Percentiles rank a stretch among this genome's conserved stretches.
Evolutionary conservation across 2,113 vertebrate species (phyloP).

Genomic region (Onychostoma macrolepis): DNA sequence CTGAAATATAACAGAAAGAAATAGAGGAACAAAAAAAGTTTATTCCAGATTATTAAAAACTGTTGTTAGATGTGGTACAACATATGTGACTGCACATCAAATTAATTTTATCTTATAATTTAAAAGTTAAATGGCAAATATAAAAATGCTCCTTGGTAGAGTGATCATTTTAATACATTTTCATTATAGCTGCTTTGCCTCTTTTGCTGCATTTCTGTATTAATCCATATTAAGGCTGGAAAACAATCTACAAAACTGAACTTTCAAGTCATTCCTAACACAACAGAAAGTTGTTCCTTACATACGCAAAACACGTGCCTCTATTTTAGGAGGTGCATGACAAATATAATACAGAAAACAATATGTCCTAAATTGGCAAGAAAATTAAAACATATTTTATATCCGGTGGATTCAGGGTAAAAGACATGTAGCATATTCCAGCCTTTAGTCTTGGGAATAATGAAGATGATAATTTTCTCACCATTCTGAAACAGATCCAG

Average conservation of each 20-base stretch:
- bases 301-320: too few species aligned
- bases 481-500: constrained; percentile 89
- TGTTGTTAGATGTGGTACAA: background rate
- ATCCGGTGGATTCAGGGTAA: too few species aligned
- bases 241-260: background rate
- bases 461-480: constrained; percentile 68
- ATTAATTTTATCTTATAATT: background rate
- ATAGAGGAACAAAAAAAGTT: background rate
- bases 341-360: too few species aligned
- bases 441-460: background rate
- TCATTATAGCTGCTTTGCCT: background rate
- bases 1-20: constrained; percentile 66
- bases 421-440: background rate
- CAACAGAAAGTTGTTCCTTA: too few species aligned
- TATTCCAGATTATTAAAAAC: background rate
- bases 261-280: too few species aligned
- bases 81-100: background rate
- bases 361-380: too few species aligned
- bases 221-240: background rate
- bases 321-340: too few species aligned
- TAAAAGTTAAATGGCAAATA: too few species aligned
- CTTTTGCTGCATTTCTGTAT: constrained; percentile 3
- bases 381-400: too few species aligned
- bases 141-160: background rate
- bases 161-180: background rate